phyloP scores from a whole-genome alignment of 2,888 invertebrate species.

The Orthosia incerta region DNA sequence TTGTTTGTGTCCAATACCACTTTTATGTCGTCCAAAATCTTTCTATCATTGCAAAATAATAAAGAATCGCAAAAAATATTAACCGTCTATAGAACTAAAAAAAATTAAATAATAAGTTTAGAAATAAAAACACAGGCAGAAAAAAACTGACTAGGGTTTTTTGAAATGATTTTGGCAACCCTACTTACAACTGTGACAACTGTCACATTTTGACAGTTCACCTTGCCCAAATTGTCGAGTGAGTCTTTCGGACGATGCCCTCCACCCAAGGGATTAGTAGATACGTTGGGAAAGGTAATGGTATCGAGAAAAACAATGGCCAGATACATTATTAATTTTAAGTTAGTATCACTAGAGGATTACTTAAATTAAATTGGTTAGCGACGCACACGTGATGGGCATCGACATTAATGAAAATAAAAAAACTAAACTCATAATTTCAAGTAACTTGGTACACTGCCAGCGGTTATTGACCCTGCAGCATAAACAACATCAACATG shows the following conservation, averaged over 20 bases:
- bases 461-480: no score
- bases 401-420: no score
- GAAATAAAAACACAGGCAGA: not conserved
- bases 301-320: not conserved
- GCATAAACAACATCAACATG: no score
- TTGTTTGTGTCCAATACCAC: not conserved
- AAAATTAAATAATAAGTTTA: not conserved
- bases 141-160: not conserved
- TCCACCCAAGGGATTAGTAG: not conserved
- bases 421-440: no score
- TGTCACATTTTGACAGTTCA: not conserved
- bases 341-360: no score
- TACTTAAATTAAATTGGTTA: no score
- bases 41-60: not conserved
- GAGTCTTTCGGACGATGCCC: constrained; percentile 2
- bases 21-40: not conserved
- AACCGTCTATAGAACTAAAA: not conserved
- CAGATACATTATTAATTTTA: not conserved
- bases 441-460: no score
- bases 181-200: not conserved
- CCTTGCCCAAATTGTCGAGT: not conserved
- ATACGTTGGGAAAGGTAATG: constrained; percentile 1
- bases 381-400: no score
- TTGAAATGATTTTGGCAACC: not conserved
- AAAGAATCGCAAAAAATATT: not conserved